Conservation (phyloP, 2,797 vertebrate species). For the Phalanger gymnotis region DNA sequence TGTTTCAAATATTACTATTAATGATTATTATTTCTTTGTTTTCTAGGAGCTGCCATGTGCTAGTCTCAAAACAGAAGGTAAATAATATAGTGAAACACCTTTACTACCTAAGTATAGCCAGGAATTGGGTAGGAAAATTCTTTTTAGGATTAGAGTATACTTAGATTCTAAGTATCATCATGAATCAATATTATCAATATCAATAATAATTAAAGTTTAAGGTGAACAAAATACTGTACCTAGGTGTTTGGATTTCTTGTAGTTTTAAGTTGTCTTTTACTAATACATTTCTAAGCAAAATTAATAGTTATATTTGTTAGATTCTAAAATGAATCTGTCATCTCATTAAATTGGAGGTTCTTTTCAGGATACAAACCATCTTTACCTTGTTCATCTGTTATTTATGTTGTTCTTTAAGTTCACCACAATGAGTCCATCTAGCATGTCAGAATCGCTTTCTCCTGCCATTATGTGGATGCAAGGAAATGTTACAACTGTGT, state of each 20-base stretch:
- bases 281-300: neutral
- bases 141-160: conserved; percentile 31
- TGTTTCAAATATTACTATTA: conserved; percentile 59
- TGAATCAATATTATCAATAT: neutral
- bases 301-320: neutral
- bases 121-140: neutral
- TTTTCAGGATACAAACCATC: neutral
- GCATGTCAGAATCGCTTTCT: neutral
- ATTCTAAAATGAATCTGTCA: neutral
- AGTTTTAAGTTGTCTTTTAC: neutral
- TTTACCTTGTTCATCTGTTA: neutral
- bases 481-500: neutral
- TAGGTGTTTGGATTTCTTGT: neutral
- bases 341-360: neutral
- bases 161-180: neutral
- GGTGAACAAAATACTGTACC: neutral
- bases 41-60: conserved; percentile 95
- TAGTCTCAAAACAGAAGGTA: conserved; percentile 94
- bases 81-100: conserved; percentile 36
- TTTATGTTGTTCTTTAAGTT: neutral
- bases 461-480: neutral
- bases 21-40: conserved; percentile 60
- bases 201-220: neutral
- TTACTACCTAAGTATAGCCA: conserved; percentile 4
- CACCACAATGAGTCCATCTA: neutral